Conservation (phyloP, 2,797 vertebrate species). For the Spinus olivaceus region DNA sequence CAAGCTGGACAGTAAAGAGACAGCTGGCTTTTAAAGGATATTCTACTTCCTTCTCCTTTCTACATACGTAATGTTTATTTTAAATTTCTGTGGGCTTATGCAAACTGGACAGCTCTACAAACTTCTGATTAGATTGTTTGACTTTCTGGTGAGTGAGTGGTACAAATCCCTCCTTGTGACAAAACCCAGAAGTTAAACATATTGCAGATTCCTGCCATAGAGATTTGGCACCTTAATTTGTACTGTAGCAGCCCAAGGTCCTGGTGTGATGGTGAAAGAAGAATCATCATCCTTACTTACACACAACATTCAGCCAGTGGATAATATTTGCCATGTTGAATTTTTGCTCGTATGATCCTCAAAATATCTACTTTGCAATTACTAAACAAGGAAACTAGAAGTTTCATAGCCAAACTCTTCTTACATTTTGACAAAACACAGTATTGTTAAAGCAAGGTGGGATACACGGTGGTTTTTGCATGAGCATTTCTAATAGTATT, state of each 20-base stretch:
- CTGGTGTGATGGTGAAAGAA: background rate
- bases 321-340: background rate
- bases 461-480: background rate
- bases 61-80: slow-evolving; percentile 9
- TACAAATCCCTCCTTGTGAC: background rate
- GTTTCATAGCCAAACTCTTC: background rate
- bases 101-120: slow-evolving; percentile 22
- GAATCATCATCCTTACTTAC: background rate
- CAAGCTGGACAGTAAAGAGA: background rate
- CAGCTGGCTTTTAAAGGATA: background rate
- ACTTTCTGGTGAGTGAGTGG: background rate
- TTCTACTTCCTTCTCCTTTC: slow-evolving; percentile 26
- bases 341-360: background rate
- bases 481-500: background rate
- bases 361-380: background rate
- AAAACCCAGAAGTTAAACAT: background rate
- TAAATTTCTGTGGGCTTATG: background rate
- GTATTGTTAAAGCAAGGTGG: background rate
- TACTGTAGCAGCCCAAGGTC: background rate
- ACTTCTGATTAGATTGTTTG: slow-evolving; percentile 42
- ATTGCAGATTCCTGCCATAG: background rate
- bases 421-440: background rate
- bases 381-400: background rate
- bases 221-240: background rate
- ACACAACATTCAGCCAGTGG: background rate